These are phyloP conservation scores for Peromyscus melanophrys DNA, from an alignment of 2,797 vertebrate species.

Conservation along the genomic window DNA sequence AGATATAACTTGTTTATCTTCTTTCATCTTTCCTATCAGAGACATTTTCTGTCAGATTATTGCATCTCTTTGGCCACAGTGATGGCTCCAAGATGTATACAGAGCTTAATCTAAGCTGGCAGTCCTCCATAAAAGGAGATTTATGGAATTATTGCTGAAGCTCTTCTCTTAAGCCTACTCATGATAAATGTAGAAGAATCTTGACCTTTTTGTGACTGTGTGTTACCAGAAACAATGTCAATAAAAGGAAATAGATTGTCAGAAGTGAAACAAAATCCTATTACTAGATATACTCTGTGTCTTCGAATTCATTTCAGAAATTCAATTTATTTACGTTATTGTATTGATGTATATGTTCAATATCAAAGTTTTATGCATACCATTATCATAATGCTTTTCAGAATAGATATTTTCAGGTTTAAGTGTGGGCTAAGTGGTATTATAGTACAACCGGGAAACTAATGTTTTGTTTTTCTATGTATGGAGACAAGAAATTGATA, in stretches of 20 bases:
- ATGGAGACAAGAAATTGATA: not conserved
- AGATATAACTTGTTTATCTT: not conserved
- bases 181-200: not conserved
- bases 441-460: not conserved
- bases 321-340: not conserved
- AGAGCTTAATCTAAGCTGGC: not conserved
- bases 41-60: not conserved
- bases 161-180: not conserved
- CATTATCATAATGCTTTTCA: not conserved
- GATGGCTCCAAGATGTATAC: not conserved
- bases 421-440: not conserved
- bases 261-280: not conserved
- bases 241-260: not conserved
- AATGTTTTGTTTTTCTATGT: not conserved
- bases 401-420: not conserved
- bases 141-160: not conserved
- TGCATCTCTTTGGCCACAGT: not conserved
- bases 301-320: not conserved
- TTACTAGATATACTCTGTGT: not conserved
- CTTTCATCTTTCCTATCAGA: not conserved
- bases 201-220: rapidly evolving
- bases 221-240: not conserved
- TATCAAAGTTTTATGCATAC: not conserved
- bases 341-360: not conserved
- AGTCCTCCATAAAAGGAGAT: not conserved